Conservation (phyloP, 2,797 vertebrate species). For the Muscicapa striata region DNA sequence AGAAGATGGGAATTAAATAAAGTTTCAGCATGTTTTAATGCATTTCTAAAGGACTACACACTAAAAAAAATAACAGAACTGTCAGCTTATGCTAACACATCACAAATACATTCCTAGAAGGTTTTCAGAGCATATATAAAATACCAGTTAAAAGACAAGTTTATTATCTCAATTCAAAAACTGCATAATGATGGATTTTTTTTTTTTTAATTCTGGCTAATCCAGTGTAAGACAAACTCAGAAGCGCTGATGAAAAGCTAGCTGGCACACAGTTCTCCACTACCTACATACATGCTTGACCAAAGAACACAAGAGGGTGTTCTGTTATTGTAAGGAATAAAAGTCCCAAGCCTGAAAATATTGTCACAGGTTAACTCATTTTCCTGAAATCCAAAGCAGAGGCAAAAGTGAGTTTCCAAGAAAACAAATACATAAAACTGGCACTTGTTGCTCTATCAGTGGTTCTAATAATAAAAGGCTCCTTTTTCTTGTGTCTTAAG, state of each 20-base stretch:
- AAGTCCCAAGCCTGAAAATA: neutral
- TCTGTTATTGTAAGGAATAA: neutral
- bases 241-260: slow-evolving; percentile 4
- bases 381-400: slow-evolving; percentile 21
- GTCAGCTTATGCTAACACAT: neutral
- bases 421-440: slow-evolving; percentile 5
- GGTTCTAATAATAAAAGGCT: slow-evolving; percentile 40
- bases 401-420: slow-evolving; percentile 27
- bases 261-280: neutral
- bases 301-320: neutral
- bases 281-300: neutral
- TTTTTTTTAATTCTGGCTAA: neutral
- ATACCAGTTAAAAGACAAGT: neutral
- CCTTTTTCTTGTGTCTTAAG: neutral
- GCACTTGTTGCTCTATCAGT: neutral
- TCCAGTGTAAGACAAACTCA: neutral
- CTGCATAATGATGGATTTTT: neutral
- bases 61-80: neutral
- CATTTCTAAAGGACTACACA: neutral
- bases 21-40: neutral
- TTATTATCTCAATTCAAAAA: neutral
- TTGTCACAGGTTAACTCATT: neutral
- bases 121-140: neutral
- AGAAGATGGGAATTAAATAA: neutral
- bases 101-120: neutral